A percentile compares a stretch with the other conserved stretches of the same genome.
phyloP scores from a whole-genome alignment of 2,113 vertebrate species.

The Hippocampus comes region DNA sequence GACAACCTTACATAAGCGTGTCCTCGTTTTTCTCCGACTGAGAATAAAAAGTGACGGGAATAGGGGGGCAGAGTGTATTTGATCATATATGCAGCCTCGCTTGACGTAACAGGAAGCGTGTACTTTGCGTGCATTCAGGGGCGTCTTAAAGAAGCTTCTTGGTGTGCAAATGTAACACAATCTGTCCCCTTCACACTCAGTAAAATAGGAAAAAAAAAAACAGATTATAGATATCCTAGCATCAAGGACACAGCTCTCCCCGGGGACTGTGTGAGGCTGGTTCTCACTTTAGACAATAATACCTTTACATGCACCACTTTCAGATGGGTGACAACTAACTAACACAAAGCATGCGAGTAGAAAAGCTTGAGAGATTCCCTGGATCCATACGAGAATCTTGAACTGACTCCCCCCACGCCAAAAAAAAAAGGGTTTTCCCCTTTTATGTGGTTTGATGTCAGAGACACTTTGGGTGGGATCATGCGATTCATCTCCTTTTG shows the following conservation, averaged over 20 bases:
- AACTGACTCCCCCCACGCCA: neutral
- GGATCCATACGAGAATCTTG: neutral
- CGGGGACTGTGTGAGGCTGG: conserved; percentile 43
- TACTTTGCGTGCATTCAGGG: conserved; percentile 25
- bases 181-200: conserved; percentile 31
- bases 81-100: conserved; percentile 42
- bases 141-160: conserved; percentile 25
- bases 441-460: neutral
- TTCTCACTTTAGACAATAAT: conserved; percentile 70
- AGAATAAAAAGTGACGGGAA: conserved; percentile 47
- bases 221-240: conserved; percentile 60
- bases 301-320: conserved; percentile 57
- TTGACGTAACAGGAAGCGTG: conserved; percentile 27
- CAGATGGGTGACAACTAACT: neutral
- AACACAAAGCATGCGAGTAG: conserved; percentile 2
- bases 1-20: conserved; percentile 65
- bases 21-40: conserved; percentile 55
- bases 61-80: conserved; percentile 43
- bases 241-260: conserved; percentile 70
- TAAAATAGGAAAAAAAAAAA: conserved; percentile 21
- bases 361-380: neutral
- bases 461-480: neutral
- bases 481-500: neutral
- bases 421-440: neutral
- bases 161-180: conserved; percentile 43